Percentiles rank a stretch among this genome's conserved stretches.
These are phyloP conservation scores for Oreochromis mossambicus DNA, from an alignment of 2,797 vertebrate species.

Conservation along the genomic window DNA sequence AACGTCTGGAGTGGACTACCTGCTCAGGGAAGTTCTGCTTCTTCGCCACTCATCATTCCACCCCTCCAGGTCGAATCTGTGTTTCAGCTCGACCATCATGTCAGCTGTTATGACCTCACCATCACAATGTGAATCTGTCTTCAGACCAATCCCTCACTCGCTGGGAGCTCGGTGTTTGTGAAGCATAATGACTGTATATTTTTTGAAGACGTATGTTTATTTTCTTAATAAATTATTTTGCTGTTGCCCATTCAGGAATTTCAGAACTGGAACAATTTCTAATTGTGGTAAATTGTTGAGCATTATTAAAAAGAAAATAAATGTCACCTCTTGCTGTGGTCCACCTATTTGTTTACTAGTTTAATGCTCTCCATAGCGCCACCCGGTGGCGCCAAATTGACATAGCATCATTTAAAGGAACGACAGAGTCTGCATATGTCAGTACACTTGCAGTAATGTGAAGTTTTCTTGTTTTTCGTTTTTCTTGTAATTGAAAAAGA, in stretches of 20 bases:
- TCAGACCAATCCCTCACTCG: slow-evolving; percentile 19
- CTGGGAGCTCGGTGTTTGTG: slow-evolving; percentile 38
- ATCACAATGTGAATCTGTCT: slow-evolving; percentile 64
- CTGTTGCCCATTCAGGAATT: slow-evolving; percentile 47
- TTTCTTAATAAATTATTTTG: slow-evolving; percentile 77
- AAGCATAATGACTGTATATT: slow-evolving; percentile 68
- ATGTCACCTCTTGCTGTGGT: not conserved
- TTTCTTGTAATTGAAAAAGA: not conserved
- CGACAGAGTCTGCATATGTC: not conserved
- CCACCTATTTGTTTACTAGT: not conserved
- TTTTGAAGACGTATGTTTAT: slow-evolving; percentile 70
- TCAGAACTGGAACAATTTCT: slow-evolving; percentile 22
- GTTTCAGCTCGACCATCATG: not conserved
- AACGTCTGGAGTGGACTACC: not conserved
- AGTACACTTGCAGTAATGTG: not conserved
- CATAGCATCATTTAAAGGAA: not conserved
- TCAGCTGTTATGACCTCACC: slow-evolving; percentile 24
- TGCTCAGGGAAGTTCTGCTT: slow-evolving; percentile 13
- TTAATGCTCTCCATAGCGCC: not conserved
- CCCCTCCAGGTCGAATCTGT: slow-evolving; percentile 1
- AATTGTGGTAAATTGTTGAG: slow-evolving; percentile 38
- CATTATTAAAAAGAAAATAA: slow-evolving; percentile 32
- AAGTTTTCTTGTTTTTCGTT: not conserved
- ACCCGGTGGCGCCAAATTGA: not conserved
- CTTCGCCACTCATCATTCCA: not conserved